Conservation (phyloP, 1,140 invertebrate species). For the Drosophila pachea region DNA sequence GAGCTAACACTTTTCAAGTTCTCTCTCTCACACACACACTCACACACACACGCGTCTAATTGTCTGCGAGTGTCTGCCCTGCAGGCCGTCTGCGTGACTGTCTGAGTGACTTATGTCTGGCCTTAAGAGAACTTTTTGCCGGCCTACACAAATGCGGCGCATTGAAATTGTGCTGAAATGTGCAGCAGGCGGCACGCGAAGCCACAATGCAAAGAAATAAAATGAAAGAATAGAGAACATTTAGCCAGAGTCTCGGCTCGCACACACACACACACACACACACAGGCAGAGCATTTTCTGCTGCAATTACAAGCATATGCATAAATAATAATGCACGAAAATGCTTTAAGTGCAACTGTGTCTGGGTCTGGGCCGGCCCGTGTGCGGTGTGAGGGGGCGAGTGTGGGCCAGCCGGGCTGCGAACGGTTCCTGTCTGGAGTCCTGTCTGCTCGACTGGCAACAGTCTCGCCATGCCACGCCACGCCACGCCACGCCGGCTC, state of each 20-base stretch:
- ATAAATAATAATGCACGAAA: constrained; percentile 77
- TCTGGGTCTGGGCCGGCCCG: constrained; percentile 13
- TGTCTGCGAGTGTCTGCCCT: constrained; percentile 67
- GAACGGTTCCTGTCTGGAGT: constrained; percentile 31
- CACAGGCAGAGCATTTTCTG: constrained; percentile 8
- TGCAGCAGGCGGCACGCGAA: constrained; percentile 52
- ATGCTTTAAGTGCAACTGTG: constrained; percentile 66
- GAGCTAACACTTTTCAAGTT: neutral
- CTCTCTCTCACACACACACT: neutral
- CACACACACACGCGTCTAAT: constrained; percentile 45
- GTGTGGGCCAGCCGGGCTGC: constrained; percentile 21
- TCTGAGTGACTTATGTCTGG: constrained; percentile 78
- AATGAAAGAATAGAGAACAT: constrained; percentile 26
- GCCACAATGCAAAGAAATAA: constrained; percentile 32
- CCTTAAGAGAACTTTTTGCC: constrained; percentile 66
- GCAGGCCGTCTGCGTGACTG: constrained; percentile 47
- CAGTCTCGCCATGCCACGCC: constrained; percentile 19
- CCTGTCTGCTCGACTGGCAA: constrained; percentile 33
- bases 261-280: constrained; percentile 42
- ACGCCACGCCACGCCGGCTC: constrained; percentile 1
- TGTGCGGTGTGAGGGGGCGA: neutral
- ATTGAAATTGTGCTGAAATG: constrained; percentile 66
- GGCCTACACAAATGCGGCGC: constrained; percentile 64
- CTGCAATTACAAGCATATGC: constrained; percentile 68
- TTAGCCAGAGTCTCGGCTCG: constrained; percentile 40